Conservation (phyloP, 2,113 vertebrate species). For the Nerophis lumbriciformis region DNA sequence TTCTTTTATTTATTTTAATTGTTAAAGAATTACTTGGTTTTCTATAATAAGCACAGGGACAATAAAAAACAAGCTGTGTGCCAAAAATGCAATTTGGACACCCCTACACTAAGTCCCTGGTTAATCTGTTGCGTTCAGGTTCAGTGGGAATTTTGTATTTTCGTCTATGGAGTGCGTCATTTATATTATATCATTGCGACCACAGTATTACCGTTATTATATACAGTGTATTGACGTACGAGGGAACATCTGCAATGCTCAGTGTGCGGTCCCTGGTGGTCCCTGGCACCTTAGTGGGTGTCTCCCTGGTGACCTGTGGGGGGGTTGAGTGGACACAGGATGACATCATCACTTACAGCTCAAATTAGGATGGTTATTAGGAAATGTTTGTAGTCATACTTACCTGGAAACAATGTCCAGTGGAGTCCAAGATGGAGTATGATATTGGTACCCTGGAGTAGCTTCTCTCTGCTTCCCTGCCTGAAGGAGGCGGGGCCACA, state of each 20-base stretch:
- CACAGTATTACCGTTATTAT: too few species aligned
- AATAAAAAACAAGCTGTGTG: too few species aligned
- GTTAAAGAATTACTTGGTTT: too few species aligned
- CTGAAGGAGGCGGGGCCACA: constrained; percentile 56
- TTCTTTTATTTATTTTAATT: too few species aligned
- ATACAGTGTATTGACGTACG: constrained; percentile 41
- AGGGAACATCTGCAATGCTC: constrained; percentile 21
- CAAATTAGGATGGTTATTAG: neutral
- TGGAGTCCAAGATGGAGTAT: constrained; percentile 74
- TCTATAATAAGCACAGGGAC: too few species aligned
- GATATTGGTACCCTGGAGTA: constrained; percentile 80
- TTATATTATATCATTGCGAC: too few species aligned
- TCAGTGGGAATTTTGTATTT: too few species aligned
- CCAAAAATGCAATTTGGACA: too few species aligned
- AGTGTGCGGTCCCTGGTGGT: constrained; percentile 32
- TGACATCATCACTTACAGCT: neutral
- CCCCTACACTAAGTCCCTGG: too few species aligned
- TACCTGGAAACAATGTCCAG: constrained; percentile 83
- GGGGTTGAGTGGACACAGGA: constrained; percentile 2
- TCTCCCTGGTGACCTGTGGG: constrained; percentile 37
- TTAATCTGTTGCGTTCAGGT: too few species aligned
- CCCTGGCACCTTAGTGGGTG: constrained; percentile 26
- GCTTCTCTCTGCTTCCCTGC: constrained; percentile 49
- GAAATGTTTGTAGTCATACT: neutral
- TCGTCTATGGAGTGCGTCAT: too few species aligned